Evolutionary conservation across 2,888 invertebrate genomes (phyloP), one percentile per base, ranked within the genome.

Genomic region (Malthinus flaveolus): DNA sequence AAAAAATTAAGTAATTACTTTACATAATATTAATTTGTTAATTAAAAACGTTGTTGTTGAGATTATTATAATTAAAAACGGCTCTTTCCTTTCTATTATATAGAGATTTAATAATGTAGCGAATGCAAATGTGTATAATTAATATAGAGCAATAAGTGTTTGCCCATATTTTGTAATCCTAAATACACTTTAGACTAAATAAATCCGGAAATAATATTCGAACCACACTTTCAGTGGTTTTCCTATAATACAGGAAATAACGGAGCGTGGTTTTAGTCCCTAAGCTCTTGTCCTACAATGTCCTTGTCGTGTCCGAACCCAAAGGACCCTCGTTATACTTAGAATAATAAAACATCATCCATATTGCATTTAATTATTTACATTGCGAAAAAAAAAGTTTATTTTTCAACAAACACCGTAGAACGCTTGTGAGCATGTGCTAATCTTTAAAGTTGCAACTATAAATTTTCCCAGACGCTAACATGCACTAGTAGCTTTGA

Each of bases 141-240:
- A 59, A 56, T 59, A 56, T 32, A 55, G 56, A 48, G 50, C 54
- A 54, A 59, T 56, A 51, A 56, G 56, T 59, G 49, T 13, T 32
- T 39, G 51, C 42, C 33, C 48, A 42, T 59, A 56, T 32, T 51
- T 51, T 39, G 52, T 56, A 59, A 59, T 52, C 59, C 59, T 56
- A 59, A 59, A 59, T 59, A 59, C 52, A 56, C 56, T 55, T 53
- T 49, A 55, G 56, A 53, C 52, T 58, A 51, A 59, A 64, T 62
- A 64, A 64, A 62, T 64, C 64, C 64, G 64, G 64, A 64, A 64
- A 64, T 64, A 64, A 64, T 64, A 64, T 64, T 64, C 64, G 54
- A 54, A 52, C 57, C 61, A 51, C 61, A 57, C 57, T 61, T 61
- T 58, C 61, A 54, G 61, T 57, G 61, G 57, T 61, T 57, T 61